Base-by-base conservation (phyloP, 1,140 invertebrate species). In the Bactericera cockerelli region DNA sequence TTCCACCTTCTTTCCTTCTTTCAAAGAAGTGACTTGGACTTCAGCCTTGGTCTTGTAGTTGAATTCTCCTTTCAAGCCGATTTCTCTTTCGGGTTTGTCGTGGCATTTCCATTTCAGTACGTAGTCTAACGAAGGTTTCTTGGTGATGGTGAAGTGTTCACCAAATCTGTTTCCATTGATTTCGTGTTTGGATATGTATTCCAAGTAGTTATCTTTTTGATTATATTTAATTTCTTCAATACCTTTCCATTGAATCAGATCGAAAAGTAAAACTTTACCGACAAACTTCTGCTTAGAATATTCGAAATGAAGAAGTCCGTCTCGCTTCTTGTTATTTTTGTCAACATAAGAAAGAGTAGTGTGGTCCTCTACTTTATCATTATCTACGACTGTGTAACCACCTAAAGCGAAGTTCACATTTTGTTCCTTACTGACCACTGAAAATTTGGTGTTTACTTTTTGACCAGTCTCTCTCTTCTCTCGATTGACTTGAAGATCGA, bases 21-120 rank as follows among this genome's bases (percentile, higher is more conserved):
- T 70, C 13, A 76, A 65, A 59, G 72, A 64, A 61, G 81, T 77
- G 0, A 76, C 76, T 28, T 76, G 76, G 24, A 84, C 67, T 61
- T 49, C 42, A 49, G 42, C 42, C 19, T 49, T 49, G 42, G 42
- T 49, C 3, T 49, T 49, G 42, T 49, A 49, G 42, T 49, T 49
- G 22, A 49, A 22, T 49, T 49, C 42, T 49, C 42, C 42, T 49
- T 22, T 16, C 8, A 49, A 22, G 19, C 42, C 42, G 4, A 49
- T 3, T n/a, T 49, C 42, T 49, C 42, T 49, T n/a, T 49, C 42
- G n/a, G 42, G 42, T 49, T 49, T 49, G 42, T 49, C 42, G 19
- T 60, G 26, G 39, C 33, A 60, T 28, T 56, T 59, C 28, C 33
- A 60, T 56, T 55, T 59, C 28, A 53, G 58, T 21, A 22, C 42